Evolutionary conservation across 1,140 invertebrate genomes (phyloP).

Genomic region (Tetraneura akinire): DNA sequence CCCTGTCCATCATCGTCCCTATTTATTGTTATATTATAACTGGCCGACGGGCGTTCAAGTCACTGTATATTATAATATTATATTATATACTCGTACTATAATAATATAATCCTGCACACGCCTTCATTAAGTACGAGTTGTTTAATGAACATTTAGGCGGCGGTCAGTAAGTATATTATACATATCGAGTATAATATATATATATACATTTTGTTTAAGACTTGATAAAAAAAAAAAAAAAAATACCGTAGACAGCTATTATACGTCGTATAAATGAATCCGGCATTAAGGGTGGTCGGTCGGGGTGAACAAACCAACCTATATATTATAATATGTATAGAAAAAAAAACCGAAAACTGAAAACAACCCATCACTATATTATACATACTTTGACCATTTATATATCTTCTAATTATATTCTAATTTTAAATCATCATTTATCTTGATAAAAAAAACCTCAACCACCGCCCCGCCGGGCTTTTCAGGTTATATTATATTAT

Average conservation of each 20-base stretch:
- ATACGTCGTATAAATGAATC: conserved; percentile 22
- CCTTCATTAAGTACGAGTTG: conserved; percentile 36
- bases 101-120: conserved; percentile 12
- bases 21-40: background rate
- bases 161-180: conserved; percentile 2
- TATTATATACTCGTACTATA: too few relatives aligned
- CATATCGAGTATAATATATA: too few relatives aligned
- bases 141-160: conserved; percentile 43
- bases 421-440: conserved; percentile 52
- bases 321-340: too few relatives aligned
- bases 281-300: conserved; percentile 45
- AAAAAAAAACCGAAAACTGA: background rate
- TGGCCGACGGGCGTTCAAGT: conserved; percentile 38
- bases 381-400: conserved; percentile 27
- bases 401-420: conserved; percentile 50
- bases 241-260: conserved; percentile 9
- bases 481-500: conserved; percentile 21
- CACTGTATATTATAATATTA: background rate
- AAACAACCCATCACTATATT: conserved; percentile 32
- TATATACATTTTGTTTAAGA: conserved; percentile 21
- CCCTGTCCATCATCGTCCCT: conserved; percentile 1
- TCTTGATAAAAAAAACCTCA: conserved; percentile 42
- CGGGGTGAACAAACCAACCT: conserved; percentile 29
- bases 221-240: conserved; percentile 30
- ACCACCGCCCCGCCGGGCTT: conserved; percentile 49